phyloP scores from a whole-genome alignment of 2,888 invertebrate species.

The Caenorhabditis plicata region DNA sequence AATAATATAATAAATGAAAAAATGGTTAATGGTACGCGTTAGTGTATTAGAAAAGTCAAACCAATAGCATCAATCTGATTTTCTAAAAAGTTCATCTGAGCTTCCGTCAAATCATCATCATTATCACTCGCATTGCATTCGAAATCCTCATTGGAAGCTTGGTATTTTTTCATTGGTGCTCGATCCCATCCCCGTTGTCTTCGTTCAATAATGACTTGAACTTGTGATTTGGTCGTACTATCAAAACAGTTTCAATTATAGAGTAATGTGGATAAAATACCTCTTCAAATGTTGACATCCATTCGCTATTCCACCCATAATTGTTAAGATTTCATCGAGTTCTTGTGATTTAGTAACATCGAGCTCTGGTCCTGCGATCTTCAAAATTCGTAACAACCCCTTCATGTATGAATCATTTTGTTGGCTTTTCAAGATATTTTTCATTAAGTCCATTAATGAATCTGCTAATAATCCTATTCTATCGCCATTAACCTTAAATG shows the following conservation, averaged over 20 bases:
- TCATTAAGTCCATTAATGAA: conserved; percentile 16
- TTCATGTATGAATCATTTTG: conserved; percentile 22
- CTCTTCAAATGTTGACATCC: conserved; percentile 27
- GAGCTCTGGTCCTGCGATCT: conserved; percentile 21
- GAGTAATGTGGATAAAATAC: conserved; percentile 2
- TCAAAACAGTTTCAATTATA: background rate
- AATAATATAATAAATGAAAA: too few species aligned
- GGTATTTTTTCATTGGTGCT: background rate
- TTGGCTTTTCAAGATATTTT: conserved; percentile 17
- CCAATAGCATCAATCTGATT: conserved; percentile 27
- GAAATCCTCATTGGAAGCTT: too few species aligned
- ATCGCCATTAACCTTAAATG: conserved; percentile 15
- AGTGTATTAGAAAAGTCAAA: too few species aligned
- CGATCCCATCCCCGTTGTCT: conserved; percentile 36
- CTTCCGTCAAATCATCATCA: conserved; percentile 34
- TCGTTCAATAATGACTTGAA: conserved; percentile 24
- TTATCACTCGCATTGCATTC: too few species aligned
- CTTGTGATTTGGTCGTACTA: conserved; percentile 30
- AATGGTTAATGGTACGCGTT: too few species aligned
- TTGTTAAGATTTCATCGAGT: conserved; percentile 26
- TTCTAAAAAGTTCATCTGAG: conserved; percentile 30
- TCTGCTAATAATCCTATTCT: conserved; percentile 13
- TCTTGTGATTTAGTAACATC: conserved; percentile 4
- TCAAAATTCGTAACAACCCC: conserved; percentile 15
- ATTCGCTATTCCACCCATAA: conserved; percentile 27